Evolutionary conservation across 1,140 invertebrate species (phyloP).

Genomic region (Zaprionus vittiger): DNA sequence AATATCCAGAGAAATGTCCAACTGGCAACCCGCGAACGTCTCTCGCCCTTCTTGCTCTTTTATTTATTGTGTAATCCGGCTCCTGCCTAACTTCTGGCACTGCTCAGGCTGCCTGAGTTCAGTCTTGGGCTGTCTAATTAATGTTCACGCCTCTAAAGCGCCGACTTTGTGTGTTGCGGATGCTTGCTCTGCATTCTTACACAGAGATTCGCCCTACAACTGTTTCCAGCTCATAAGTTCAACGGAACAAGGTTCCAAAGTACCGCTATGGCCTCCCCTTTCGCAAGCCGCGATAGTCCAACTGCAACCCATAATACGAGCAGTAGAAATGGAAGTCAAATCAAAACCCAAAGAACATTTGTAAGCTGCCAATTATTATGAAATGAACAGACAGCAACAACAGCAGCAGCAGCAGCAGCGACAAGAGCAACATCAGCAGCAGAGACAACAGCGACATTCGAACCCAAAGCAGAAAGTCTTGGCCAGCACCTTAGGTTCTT

Average conservation of each 20-base stretch:
- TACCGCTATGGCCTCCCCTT: conserved; percentile 50
- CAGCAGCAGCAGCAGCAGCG: conserved; percentile 25
- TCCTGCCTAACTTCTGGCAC: conserved; percentile 26
- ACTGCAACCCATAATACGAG: conserved; percentile 24
- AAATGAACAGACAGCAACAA: conserved; percentile 69
- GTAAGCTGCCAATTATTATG: conserved; percentile 82
- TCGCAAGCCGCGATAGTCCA: conserved; percentile 53
- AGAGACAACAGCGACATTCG: conserved; percentile 63
- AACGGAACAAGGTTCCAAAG: conserved; percentile 68
- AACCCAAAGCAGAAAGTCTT: conserved; percentile 29
- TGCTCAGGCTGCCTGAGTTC: conserved; percentile 39
- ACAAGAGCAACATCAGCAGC: conserved; percentile 39
- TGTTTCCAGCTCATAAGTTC: conserved; percentile 54
- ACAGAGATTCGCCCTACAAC: conserved; percentile 47
- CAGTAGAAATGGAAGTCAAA: conserved; percentile 62
- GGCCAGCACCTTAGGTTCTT: neutral
- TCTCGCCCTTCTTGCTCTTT: conserved; percentile 39
- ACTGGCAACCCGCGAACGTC: conserved; percentile 35
- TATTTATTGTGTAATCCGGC: conserved; percentile 62
- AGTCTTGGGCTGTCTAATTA: conserved; percentile 65
- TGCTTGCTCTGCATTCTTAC: conserved; percentile 51
- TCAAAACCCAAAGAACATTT: conserved; percentile 78
- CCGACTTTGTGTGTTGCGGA: conserved; percentile 70
- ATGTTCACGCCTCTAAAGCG: conserved; percentile 75
- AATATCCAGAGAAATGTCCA: conserved; percentile 33